Evolutionary conservation across 1,140 invertebrate species (phyloP).

Genomic region (Solenopsis invicta): DNA sequence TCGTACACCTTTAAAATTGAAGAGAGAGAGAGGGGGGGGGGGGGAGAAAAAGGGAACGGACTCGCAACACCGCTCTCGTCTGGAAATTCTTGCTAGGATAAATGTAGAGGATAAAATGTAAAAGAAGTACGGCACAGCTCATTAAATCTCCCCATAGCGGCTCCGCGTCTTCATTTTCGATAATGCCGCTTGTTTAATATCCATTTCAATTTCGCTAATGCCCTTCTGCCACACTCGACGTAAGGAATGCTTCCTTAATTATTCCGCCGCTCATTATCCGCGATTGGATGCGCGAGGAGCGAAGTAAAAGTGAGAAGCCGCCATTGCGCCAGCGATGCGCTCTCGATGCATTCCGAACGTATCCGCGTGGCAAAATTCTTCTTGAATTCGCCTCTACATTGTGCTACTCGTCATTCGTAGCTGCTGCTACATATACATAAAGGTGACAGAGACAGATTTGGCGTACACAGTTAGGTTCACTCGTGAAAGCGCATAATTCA

Average conservation of each 20-base stretch:
- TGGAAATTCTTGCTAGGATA: neutral
- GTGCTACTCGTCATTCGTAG: too few species aligned
- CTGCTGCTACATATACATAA: neutral
- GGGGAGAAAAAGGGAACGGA: neutral
- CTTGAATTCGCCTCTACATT: neutral
- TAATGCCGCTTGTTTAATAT: slow-evolving; percentile 36
- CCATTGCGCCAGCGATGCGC: neutral
- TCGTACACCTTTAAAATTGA: neutral
- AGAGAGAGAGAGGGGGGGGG: neutral
- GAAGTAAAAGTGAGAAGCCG: slow-evolving; percentile 61
- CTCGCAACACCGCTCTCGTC: neutral
- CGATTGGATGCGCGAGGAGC: slow-evolving; percentile 42
- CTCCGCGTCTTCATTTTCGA: slow-evolving; percentile 30
- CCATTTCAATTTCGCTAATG: slow-evolving; percentile 47
- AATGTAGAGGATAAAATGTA: neutral
- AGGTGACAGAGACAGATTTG: too few species aligned
- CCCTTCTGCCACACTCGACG: slow-evolving; percentile 7
- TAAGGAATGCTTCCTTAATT: slow-evolving; percentile 55
- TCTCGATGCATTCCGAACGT: slow-evolving; percentile 34
- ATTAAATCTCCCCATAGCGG: neutral
- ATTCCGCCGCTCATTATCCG: slow-evolving; percentile 63
- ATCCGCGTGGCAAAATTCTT: neutral
- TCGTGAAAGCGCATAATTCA: neutral
- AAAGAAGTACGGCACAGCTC: neutral
- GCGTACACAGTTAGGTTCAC: neutral